Conservation (phyloP, 2,113 vertebrate species). For the Fukomys damarensis region DNA sequence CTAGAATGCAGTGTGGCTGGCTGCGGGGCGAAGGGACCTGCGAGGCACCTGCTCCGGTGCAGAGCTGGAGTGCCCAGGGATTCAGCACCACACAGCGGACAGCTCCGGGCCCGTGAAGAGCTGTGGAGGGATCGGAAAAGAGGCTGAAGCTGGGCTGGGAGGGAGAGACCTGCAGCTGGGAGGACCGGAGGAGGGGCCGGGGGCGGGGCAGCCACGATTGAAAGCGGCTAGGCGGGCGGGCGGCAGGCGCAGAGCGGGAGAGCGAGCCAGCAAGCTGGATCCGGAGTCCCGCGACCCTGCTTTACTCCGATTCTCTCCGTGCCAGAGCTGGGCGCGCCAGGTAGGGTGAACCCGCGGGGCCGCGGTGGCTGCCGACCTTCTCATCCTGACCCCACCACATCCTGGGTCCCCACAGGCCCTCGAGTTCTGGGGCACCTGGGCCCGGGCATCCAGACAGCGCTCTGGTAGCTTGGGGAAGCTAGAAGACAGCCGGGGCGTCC, state of each 20-base stretch:
- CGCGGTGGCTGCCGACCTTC: background rate
- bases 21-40: background rate
- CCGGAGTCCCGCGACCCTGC: constrained; percentile 15
- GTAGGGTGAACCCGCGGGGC: constrained; percentile 73
- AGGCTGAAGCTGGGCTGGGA: background rate
- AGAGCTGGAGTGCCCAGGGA: background rate
- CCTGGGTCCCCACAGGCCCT: background rate
- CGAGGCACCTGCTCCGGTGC: background rate
- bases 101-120: constrained; percentile 51
- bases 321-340: constrained; percentile 72
- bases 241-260: constrained; percentile 61
- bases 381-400: constrained; percentile 30
- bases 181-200: constrained; percentile 62
- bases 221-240: constrained; percentile 65
- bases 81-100: constrained; percentile 79
- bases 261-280: constrained; percentile 26
- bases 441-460: background rate
- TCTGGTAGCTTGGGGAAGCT: constrained; percentile 44
- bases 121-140: background rate
- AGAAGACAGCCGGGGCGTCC: constrained; percentile 52
- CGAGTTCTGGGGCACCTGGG: constrained; percentile 23
- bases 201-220: constrained; percentile 71
- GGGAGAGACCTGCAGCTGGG: background rate
- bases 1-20: background rate
- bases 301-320: constrained; percentile 48